Evolutionary conservation across 1,140 invertebrate species (phyloP), one percentile per base, ranked within the genome.

Genomic region (Drosophila albomicans): DNA sequence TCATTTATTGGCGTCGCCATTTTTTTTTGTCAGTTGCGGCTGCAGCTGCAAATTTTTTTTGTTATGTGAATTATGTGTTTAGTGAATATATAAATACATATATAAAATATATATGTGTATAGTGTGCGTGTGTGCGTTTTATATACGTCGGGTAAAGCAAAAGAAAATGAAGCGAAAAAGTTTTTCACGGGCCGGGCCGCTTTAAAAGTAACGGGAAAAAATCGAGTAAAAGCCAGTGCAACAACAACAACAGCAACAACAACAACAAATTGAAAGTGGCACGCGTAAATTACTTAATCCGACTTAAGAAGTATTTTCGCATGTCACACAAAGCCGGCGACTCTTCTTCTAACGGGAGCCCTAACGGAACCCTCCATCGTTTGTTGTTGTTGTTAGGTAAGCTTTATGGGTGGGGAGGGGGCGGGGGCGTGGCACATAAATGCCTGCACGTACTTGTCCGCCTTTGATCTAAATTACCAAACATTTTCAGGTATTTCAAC

Each of bases 211-310:
- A 38, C 20, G 6, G 1, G 15, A 32, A 10, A 54, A 65, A 65
- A 65, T 48, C 20, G 43, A 67, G 48, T 46, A 41, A 64, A 75
- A 57, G 20, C 56, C 38, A 49, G 0, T n/a, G 20, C 20, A 28
- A 13, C 45, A 56, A 35, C 32, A 48, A 15, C 15, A 15, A 15
- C 20, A 28, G 10, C 45, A 56, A 35, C 32, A 48, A 35, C 61
- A 70, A 64, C 61, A 70, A 69, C 54, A 79, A 88, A 89, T 88
- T 79, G 85, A 85, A 85, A 88, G 75, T 81, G 68, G 71, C 78
- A 81, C 85, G 81, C 85, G 85, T 65, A 89, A 88, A 88, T 88
- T 88, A 88, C 81, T 88, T 89, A 88, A 88, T 88, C 85, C 85
- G 71, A 89, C 85, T 89, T 89, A 84, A 56, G 77, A 78, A 81